phyloP scores from a whole-genome alignment of 2,797 vertebrate genomes.

The Parauchenoglanis ngamensis region DNA sequence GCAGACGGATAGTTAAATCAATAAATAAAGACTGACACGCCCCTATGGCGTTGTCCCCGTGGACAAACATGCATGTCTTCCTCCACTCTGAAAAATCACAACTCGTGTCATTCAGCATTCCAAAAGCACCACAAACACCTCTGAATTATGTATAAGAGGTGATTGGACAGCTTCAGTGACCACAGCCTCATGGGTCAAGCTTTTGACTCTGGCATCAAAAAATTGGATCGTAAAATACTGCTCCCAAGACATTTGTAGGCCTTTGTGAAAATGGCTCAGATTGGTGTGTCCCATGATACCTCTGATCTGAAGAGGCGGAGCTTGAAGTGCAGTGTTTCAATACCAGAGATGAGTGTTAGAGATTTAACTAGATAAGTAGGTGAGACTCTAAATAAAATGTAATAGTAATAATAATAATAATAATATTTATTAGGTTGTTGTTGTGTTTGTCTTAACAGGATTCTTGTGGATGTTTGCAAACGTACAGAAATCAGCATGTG shows the following conservation, averaged over 20 bases:
- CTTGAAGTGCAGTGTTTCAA: neutral
- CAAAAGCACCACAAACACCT: neutral
- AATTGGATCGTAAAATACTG: neutral
- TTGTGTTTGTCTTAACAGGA: neutral
- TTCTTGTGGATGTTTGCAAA: neutral
- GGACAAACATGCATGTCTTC: conserved; percentile 25
- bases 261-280: neutral
- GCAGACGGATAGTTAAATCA: neutral
- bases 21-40: neutral
- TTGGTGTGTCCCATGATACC: neutral
- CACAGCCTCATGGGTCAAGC: neutral
- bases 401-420: too few species aligned
- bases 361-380: neutral
- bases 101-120: neutral
- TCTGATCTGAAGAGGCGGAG: neutral
- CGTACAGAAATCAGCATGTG: neutral
- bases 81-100: conserved; percentile 4
- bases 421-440: neutral
- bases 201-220: neutral
- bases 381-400: neutral
- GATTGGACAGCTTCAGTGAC: neutral
- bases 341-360: neutral
- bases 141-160: conserved; percentile 27
- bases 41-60: neutral
- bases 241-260: neutral